Percentiles rank a stretch among this genome's conserved stretches.
phyloP scores from a whole-genome alignment of 2,888 invertebrate species.

The Anticlea derivata region DNA sequence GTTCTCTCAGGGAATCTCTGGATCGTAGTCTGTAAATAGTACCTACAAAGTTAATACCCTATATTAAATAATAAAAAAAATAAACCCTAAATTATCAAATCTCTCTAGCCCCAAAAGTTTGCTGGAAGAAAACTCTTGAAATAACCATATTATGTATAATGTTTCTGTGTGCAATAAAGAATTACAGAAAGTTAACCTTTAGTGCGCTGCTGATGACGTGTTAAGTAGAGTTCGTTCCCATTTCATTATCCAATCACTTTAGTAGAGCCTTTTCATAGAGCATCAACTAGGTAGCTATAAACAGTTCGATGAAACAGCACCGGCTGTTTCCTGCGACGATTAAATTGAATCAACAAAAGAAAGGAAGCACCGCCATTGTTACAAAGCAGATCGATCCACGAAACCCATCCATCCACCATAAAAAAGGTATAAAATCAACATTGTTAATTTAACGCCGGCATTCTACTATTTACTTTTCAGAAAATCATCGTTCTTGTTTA shows the following conservation, averaged over 20 bases:
- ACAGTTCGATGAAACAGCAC: slow-evolving; percentile 36
- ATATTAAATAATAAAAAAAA: no score
- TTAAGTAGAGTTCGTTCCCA: neutral
- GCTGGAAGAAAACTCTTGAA: no score
- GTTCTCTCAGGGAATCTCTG: no score
- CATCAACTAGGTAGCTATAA: slow-evolving; percentile 18
- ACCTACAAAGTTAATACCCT: no score
- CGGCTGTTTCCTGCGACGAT: slow-evolving; percentile 38
- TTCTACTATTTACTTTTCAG: slow-evolving; percentile 77
- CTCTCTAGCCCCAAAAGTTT: no score
- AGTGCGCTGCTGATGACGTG: neutral
- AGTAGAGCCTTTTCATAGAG: slow-evolving; percentile 14
- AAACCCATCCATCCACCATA: slow-evolving; percentile 50
- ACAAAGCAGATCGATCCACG: slow-evolving; percentile 47
- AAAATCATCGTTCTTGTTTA: slow-evolving; percentile 81
- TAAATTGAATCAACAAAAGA: slow-evolving; percentile 59
- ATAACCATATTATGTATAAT: no score
- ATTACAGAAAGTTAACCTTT: no score
- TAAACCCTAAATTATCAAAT: no score
- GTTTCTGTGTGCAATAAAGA: no score
- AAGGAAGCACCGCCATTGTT: slow-evolving; percentile 56
- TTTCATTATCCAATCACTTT: slow-evolving; percentile 18
- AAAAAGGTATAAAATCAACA: slow-evolving; percentile 66
- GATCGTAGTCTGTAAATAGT: no score
- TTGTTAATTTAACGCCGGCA: slow-evolving; percentile 71